Evolutionary conservation across 2,113 vertebrate species (phyloP), one percentile per base, ranked within the genome.

Genomic region (Bubo blakistoni): DNA sequence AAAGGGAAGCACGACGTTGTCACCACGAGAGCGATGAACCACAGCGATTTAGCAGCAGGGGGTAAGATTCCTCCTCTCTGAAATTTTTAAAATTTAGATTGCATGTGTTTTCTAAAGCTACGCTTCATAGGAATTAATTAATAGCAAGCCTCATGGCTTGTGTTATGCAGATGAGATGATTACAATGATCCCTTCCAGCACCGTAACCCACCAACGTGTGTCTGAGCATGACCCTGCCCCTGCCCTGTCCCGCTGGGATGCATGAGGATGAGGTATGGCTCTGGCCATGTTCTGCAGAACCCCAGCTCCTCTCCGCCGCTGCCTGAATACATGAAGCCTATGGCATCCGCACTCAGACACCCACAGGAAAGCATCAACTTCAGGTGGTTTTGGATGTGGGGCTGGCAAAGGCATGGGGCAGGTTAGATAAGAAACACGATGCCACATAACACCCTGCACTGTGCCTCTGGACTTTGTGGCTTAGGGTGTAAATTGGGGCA

Each of bases 201-300:
- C 34, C 13, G 6, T 4, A 65, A 69, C 46, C 55, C 88, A 74
- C 13, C 59, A 26, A 2, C 0, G 1, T 7, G 42, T 9, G 44
- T 21, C 25, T 44, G 22, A 67, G 86, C 30, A 58, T 18, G 27
- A 7, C 27, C 47, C 72, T 69, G 61, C 27, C 63, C n/a, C 79
- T 83, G 66, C 32, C 24, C 36, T 49, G 36, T 65, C 83, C 69
- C 0, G 0, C 17, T 2, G 72, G 85, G 38, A 47, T 67, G 70
- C 65, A 71, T 73, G 34, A 70, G 65, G 69, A 70, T 3, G 15
- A 34, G 34, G 40, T 21, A 65, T 1, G 10, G 16, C 36, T 65
- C 54, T 2, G 8, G 29, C 42, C 2, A 0, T 4, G 32, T 29
- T 38, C 72, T 6, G 0, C 0, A 3, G 78, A 36, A 57, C 44